Conservation (phyloP, 2,888 invertebrate species). For the Eurois occulta region DNA sequence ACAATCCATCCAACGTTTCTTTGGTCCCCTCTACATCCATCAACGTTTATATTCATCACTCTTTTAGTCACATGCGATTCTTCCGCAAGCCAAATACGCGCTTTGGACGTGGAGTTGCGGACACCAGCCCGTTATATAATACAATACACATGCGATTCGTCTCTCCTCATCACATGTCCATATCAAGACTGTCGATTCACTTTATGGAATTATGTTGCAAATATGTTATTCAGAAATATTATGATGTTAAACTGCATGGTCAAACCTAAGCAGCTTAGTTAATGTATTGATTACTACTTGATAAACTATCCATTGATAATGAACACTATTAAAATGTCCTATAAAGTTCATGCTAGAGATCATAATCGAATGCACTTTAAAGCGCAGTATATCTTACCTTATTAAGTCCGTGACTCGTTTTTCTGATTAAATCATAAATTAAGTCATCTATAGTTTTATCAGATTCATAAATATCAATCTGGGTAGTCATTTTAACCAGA, state of each 20-base stretch:
- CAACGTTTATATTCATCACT: too few relatives aligned
- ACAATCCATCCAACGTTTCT: too few relatives aligned
- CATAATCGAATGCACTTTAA: slow-evolving; percentile 52
- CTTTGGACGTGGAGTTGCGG: too few relatives aligned
- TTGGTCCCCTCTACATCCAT: too few relatives aligned
- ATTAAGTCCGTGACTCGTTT: slow-evolving; percentile 52
- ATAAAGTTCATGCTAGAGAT: slow-evolving; percentile 54
- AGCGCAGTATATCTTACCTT: slow-evolving; percentile 27
- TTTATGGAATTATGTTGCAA: neutral
- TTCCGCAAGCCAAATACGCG: too few relatives aligned
- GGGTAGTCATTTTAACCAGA: neutral
- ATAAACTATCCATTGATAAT: slow-evolving; percentile 25
- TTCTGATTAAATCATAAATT: slow-evolving; percentile 55
- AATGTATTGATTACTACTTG: slow-evolving; percentile 28
- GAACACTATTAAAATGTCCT: slow-evolving; percentile 45
- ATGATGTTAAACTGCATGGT: neutral
- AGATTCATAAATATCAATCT: slow-evolving; percentile 16
- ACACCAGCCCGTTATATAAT: too few relatives aligned
- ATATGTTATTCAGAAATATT: neutral
- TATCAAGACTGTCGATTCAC: too few relatives aligned
- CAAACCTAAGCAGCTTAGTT: neutral
- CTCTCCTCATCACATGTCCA: too few relatives aligned
- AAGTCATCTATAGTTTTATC: slow-evolving; percentile 35
- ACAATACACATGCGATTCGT: too few relatives aligned
- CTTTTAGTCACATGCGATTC: too few relatives aligned